Conservation (phyloP, 2,113 vertebrate species). For the Eulacestoma nigropectus region DNA sequence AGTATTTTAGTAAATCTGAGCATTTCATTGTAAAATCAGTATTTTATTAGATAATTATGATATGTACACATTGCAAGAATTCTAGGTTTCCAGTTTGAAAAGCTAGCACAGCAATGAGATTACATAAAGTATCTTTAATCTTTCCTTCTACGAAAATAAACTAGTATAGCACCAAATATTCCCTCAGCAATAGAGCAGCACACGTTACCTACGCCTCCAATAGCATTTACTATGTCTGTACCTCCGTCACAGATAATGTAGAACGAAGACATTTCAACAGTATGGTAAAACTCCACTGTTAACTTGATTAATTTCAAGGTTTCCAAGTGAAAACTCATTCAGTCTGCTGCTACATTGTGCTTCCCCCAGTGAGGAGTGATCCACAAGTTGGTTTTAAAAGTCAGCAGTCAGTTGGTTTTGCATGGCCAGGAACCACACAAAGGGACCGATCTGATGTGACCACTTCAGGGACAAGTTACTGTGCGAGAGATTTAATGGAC, state of each 20-base stretch:
- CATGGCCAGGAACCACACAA: accelerated
- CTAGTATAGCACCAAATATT: not conserved
- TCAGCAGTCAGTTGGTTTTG: not conserved
- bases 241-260: not conserved
- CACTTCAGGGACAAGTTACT: accelerated
- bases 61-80: not conserved
- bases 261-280: not conserved
- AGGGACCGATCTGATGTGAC: not conserved
- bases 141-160: not conserved
- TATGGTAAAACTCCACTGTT: not conserved
- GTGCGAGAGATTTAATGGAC: accelerated
- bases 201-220: not conserved
- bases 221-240: not conserved
- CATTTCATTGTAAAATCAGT: not conserved
- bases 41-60: not conserved
- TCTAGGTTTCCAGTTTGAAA: not conserved
- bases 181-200: not conserved
- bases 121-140: not conserved
- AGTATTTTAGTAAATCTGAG: not conserved
- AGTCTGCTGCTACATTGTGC: not conserved
- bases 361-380: not conserved
- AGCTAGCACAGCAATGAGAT: not conserved
- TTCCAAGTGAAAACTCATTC: not conserved
- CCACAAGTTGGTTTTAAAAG: not conserved
- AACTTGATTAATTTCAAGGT: not conserved